A percentile compares a stretch with the other conserved stretches of the same genome.
These are phyloP conservation scores for Eretmodus cyanostictus DNA, from an alignment of 2,113 vertebrate species.

Conservation along the genomic window DNA sequence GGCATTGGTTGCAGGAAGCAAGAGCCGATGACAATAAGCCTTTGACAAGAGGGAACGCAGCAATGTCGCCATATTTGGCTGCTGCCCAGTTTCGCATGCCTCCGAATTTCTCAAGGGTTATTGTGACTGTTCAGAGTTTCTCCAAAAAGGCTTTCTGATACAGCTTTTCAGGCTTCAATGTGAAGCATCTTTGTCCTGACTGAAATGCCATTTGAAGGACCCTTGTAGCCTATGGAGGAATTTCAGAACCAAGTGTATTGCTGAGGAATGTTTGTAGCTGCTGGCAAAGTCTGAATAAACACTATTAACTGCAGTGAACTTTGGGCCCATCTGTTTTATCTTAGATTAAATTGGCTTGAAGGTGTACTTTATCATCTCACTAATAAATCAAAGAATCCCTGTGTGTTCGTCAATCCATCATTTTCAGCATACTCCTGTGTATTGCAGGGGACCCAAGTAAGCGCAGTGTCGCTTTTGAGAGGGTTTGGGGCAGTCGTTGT, in stretches of 20 bases:
- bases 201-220: conserved; percentile 41
- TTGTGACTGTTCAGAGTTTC: conserved; percentile 57
- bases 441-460: not conserved
- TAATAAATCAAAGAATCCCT: not conserved
- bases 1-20: not conserved
- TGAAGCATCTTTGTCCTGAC: conserved; percentile 59
- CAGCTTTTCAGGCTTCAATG: conserved; percentile 55
- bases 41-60: conserved; percentile 29
- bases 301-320: not conserved
- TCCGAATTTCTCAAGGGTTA: conserved; percentile 58
- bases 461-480: not conserved
- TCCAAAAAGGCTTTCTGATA: conserved; percentile 37
- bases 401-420: not conserved
- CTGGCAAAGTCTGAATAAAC: not conserved
- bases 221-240: not conserved
- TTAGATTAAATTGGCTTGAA: not conserved
- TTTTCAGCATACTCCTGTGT: not conserved
- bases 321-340: not conserved
- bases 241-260: not conserved
- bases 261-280: not conserved
- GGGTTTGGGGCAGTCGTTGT: not conserved
- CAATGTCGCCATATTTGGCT: conserved; percentile 74
- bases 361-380: not conserved
- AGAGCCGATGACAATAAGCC: conserved; percentile 23
- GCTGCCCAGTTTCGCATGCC: conserved; percentile 56